These are phyloP conservation scores for Choristoneura fumiferana DNA, from an alignment of 1,140 invertebrate species.

Conservation along the genomic window DNA sequence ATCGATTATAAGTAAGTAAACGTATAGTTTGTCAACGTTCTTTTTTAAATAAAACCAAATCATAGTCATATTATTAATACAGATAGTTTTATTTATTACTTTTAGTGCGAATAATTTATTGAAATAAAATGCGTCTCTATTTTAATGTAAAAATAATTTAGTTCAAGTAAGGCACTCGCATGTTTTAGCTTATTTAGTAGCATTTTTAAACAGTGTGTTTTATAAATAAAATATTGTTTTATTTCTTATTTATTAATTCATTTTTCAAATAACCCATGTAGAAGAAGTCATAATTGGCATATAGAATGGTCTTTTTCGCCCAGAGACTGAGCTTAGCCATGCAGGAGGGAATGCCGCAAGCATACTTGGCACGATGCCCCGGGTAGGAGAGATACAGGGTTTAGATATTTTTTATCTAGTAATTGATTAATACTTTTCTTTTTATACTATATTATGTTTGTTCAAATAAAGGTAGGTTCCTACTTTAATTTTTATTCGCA, in stretches of 20 bases:
- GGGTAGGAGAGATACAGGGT: no score
- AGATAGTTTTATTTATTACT: slow-evolving; percentile 22
- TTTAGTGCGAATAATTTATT: slow-evolving; percentile 8
- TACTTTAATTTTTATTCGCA: no score
- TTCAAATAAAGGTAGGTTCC: no score
- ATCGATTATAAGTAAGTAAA: background rate
- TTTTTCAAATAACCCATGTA: no score
- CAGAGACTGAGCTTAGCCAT: no score
- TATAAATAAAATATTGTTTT: slow-evolving; percentile 21
- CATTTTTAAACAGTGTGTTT: slow-evolving; percentile 29
- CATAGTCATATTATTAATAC: slow-evolving; percentile 13
- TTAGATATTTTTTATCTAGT: no score
- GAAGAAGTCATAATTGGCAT: no score
- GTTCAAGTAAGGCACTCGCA: slow-evolving; percentile 5
- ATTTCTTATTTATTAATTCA: background rate
- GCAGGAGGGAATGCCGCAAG: no score
- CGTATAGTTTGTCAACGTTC: background rate
- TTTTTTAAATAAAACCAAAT: slow-evolving; percentile 19
- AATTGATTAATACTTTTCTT: no score
- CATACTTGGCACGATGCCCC: no score
- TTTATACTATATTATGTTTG: no score
- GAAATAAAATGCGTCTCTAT: slow-evolving; percentile 17
- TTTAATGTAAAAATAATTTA: slow-evolving; percentile 21
- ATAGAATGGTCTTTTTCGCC: no score
- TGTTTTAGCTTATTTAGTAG: slow-evolving; percentile 20